Conservation (phyloP, 92 coral and sea anemone genomes). For the Nematostella vectensis region DNA sequence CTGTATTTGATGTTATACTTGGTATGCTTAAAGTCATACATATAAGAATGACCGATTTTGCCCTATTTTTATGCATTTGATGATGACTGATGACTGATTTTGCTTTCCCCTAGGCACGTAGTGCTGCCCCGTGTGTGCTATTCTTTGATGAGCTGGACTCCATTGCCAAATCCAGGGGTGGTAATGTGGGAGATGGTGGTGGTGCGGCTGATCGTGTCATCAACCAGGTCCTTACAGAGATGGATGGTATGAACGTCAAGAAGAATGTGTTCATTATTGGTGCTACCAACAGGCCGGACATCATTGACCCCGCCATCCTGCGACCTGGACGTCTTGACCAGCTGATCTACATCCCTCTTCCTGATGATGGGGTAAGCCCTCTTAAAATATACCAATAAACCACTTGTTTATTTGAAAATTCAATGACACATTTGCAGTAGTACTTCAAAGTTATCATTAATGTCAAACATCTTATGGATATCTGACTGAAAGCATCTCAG, state of each 20-base stretch:
- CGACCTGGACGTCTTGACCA: slow-evolving; percentile 99
- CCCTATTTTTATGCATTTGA: too few species aligned
- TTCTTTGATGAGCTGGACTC: slow-evolving; percentile 99
- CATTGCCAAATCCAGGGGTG: slow-evolving; percentile 97
- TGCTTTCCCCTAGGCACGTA: slow-evolving; percentile 71
- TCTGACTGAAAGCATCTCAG: too few species aligned
- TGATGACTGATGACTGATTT: too few species aligned
- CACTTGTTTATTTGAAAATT: background rate
- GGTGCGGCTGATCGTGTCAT: slow-evolving; percentile 99
- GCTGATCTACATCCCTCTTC: slow-evolving; percentile 93
- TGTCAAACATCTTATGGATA: too few species aligned
- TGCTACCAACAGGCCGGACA: slow-evolving; percentile 99
- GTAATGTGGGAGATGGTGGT: slow-evolving; percentile 99
- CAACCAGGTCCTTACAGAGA: slow-evolving; percentile 96
- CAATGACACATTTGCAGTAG: background rate
- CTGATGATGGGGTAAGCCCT: slow-evolving; percentile 92
- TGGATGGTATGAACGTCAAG: slow-evolving; percentile 99
- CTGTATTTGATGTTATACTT: too few species aligned
- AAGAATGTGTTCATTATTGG: slow-evolving; percentile 98
- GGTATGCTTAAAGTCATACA: too few species aligned
- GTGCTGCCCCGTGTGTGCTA: slow-evolving; percentile 99
- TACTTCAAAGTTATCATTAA: too few species aligned
- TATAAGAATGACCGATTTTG: too few species aligned
- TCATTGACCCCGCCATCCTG: slow-evolving; percentile 94
- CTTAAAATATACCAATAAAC: background rate